Base-by-base conservation (phyloP, 2,888 invertebrate genomes). In the Escarpia spicata region DNA sequence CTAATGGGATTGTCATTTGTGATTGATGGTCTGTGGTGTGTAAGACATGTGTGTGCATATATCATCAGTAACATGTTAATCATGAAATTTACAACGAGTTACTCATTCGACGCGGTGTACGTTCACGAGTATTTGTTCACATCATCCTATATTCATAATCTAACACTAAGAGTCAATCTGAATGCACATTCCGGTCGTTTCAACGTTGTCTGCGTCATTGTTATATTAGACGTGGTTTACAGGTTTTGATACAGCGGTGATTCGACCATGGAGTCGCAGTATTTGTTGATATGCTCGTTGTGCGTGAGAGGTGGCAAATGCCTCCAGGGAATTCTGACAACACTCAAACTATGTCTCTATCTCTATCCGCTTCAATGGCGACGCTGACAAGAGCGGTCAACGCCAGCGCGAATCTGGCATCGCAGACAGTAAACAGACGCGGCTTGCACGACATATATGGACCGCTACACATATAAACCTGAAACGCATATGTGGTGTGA, bases 261-360 rank as follows among this genome's bases (percentile, higher is more conserved):
- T 75, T n/a, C 75, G 75, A 19, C 75, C n/a, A n/a, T 26, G 6
- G 19, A 26, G 19, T 75, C 75, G 75, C 75, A 12, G 52, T 3
- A 75, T 75, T 19, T 75, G 19, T 19, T 26, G 19, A 75, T 75
- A 75, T 75, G 75, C 26, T 75, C 75, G 19, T n/a, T 4, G 75
- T 26, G n/a, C 75, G 75, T 26, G 75, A 75, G 75, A 75, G 75
- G n/a, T 75, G 75, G 26, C n/a, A 19, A 75, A 75, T 75, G 75
- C 75, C 75, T 75, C 75, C 75, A 75, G 75, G 75, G 26, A 75
- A 75, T 75, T 75, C 75, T 75, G 75, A 75, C 75, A 75, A 75
- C 75, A 75, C 75, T 26, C 75, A 75, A 75, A 75, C 75, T 26
- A 6, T 75, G 75, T 75, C 75, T 15, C 75, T 75, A 75, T 75